These are phyloP conservation scores for Drosophila pseudoananassae DNA, from an alignment of 1,140 invertebrate species.

Conservation along the genomic window DNA sequence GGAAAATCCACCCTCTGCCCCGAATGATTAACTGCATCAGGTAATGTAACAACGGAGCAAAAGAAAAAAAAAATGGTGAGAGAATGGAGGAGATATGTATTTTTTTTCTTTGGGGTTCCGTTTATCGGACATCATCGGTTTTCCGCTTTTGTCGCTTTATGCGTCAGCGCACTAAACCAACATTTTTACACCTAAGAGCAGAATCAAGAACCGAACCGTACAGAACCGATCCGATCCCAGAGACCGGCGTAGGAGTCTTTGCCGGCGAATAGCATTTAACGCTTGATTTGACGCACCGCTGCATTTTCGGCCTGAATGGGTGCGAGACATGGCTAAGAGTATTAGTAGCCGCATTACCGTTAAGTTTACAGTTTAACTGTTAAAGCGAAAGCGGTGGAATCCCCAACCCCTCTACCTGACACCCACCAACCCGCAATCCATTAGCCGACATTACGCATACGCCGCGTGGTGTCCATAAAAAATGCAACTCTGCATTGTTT, in stretches of 20 bases:
- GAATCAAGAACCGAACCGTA: constrained; percentile 25
- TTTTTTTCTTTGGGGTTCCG: constrained; percentile 8
- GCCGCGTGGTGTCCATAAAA: constrained; percentile 59
- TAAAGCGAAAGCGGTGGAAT: constrained; percentile 31
- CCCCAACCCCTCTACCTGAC: constrained; percentile 1
- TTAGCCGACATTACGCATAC: constrained; percentile 65
- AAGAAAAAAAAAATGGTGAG: neutral
- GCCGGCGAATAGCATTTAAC: constrained; percentile 58
- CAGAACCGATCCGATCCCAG: neutral
- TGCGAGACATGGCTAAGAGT: constrained; percentile 64
- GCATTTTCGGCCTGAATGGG: constrained; percentile 63
- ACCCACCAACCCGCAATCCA: constrained; percentile 42
- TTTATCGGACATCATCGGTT: constrained; percentile 65
- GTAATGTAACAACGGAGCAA: neutral
- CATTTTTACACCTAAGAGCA: constrained; percentile 77
- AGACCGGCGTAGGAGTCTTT: constrained; percentile 3
- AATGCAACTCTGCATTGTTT: constrained; percentile 59
- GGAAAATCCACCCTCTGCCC: constrained; percentile 10
- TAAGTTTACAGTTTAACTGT: constrained; percentile 61
- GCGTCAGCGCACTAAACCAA: constrained; percentile 78
- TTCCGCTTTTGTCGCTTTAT: constrained; percentile 59
- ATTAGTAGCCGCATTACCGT: constrained; percentile 59
- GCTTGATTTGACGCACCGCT: constrained; percentile 55
- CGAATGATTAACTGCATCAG: constrained; percentile 52
- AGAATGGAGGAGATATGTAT: neutral